phyloP scores from a whole-genome alignment of 2,113 vertebrate species.

The Copsychus sechellarum region DNA sequence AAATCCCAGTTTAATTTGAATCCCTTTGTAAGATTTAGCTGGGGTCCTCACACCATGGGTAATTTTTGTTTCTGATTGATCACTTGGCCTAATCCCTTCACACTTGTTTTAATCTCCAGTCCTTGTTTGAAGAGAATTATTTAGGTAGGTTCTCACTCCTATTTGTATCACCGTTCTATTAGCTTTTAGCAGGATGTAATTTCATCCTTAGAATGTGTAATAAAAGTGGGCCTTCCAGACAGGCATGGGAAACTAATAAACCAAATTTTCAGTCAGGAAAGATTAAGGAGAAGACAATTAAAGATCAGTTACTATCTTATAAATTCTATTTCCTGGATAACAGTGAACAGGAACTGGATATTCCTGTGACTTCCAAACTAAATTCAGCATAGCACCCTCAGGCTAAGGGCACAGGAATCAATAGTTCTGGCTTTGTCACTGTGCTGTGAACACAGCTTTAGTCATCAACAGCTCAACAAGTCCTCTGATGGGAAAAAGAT shows the following conservation, averaged over 20 bases:
- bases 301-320: not conserved
- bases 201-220: not conserved
- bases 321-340: not conserved
- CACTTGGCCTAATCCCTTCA: not conserved
- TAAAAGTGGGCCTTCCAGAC: not conserved
- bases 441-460: not conserved
- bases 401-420: not conserved
- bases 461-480: conserved; percentile 1
- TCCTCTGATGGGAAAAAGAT: not conserved
- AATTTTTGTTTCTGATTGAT: not conserved
- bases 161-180: not conserved
- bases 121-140: not conserved
- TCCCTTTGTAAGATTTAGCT: not conserved
- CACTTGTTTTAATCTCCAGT: not conserved
- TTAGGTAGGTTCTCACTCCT: not conserved
- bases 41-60: not conserved
- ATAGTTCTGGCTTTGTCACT: not conserved
- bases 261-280: not conserved
- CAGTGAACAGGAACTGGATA: not conserved
- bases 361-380: not conserved
- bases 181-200: not conserved
- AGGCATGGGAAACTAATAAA: not conserved
- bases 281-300: not conserved
- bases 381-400: not conserved
- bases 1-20: not conserved